Conservation (phyloP, 2,888 invertebrate species). For the Notocelia uddmanniana region DNA sequence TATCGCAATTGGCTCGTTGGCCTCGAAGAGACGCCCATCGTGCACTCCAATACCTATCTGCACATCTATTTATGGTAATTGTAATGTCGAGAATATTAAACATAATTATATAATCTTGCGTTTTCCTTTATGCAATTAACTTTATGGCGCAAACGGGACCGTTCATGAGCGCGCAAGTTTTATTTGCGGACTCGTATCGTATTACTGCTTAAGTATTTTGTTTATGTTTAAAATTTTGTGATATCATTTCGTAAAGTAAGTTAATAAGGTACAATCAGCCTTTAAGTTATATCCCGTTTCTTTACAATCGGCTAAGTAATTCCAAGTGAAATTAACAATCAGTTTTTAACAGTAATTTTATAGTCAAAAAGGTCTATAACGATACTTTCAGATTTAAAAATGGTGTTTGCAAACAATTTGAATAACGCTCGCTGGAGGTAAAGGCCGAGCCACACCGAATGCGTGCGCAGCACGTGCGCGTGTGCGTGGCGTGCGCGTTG, state of each 20-base stretch:
- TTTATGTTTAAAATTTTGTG: too few relatives aligned
- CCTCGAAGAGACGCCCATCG: conserved; percentile 80
- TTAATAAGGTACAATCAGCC: neutral
- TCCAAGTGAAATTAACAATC: neutral
- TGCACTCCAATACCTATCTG: conserved; percentile 61
- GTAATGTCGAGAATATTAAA: conserved; percentile 29
- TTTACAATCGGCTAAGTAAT: conserved; percentile 2
- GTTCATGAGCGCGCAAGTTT: neutral
- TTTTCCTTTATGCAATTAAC: conserved; percentile 21
- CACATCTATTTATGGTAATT: conserved; percentile 48
- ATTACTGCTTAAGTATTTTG: too few relatives aligned
- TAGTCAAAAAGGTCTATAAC: too few relatives aligned
- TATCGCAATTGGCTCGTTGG: conserved; percentile 84
- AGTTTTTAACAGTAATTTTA: neutral
- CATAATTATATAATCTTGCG: conserved; percentile 15
- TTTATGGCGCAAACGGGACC: neutral
- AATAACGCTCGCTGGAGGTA: too few relatives aligned
- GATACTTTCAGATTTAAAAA: too few relatives aligned
- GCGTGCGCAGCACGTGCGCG: too few relatives aligned
- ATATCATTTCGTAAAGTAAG: neutral
- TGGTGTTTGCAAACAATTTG: neutral
- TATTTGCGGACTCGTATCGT: neutral
- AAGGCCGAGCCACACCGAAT: too few relatives aligned
- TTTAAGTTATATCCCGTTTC: neutral
- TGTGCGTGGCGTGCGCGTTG: too few relatives aligned